Base-by-base conservation (phyloP, 2,797 vertebrate species). In the Lutjanus campechanus region DNA sequence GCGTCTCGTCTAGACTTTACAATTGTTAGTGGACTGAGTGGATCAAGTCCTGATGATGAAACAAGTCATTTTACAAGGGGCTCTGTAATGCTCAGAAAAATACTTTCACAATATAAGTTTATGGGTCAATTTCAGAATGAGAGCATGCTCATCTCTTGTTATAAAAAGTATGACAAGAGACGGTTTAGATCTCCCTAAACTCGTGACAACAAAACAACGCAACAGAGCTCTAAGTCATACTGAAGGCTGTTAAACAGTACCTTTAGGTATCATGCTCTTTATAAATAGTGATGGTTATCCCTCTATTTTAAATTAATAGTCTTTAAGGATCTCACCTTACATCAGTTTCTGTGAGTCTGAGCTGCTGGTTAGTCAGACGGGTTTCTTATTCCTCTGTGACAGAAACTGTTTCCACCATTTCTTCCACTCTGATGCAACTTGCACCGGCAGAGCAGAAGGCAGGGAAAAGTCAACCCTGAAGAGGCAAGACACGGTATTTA, bases 341-440 rank as follows among this genome's bases (percentile, higher is more conserved):
- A 46, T 69, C 51, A 17, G 19, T 70, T 56, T 20, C 1, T 56
- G 2, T 72, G 43, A 56, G n/a, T 64, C 44, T 64, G 51, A 43
- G 43, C 54, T 69, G 65, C 55, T 53, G 29, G 40, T 47, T 58
- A 43, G 61, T 29, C 47, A 1, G 0, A 70, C 10, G 9, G 9
- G 1, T 19, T n/a, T 84, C 19, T 61, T 46, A 58, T 62, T 78
- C 51, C 56, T 69, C 50, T 73, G 62, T 72, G 56, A 49, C 80
- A 62, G 10, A 74, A 71, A 51, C 55, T 7, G 17, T 64, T 78
- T 69, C 61, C 53, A 11, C 44, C 17, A 13, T 67, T 82, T 79
- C 59, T 62, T 73, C n/a, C 50, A 25, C 80, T 63, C 64, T 86
- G 81, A 86, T 85, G 79, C 81, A 76, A 74, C 73, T 36, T 40